A percentile compares a stretch with the other conserved stretches of the same genome.
phyloP scores from a whole-genome alignment of 2,888 invertebrate species.

The Antitype chi region DNA sequence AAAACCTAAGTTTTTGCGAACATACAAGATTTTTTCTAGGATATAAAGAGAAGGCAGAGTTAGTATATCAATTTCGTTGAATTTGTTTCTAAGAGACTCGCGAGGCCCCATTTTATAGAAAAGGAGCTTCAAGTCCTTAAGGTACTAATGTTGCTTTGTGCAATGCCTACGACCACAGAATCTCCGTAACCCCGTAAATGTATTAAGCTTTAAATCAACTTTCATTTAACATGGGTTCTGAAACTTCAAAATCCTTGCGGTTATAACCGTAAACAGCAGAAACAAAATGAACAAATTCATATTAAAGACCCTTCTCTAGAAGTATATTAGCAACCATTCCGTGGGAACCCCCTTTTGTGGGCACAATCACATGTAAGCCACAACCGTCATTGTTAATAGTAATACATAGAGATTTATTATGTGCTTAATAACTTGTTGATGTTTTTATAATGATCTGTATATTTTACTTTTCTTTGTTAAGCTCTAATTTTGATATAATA shows the following conservation, averaged over 20 bases:
- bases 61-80: too few species aligned
- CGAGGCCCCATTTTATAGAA: too few species aligned
- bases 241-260: conserved; percentile 34
- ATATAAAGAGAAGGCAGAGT: too few species aligned
- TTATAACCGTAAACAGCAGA: conserved; percentile 38
- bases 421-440: conserved; percentile 55
- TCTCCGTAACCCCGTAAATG: not conserved
- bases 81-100: too few species aligned
- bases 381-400: conserved; percentile 55
- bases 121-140: too few species aligned
- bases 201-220: not conserved
- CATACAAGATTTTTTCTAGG: too few species aligned
- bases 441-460: conserved; percentile 54
- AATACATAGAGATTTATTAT: conserved; percentile 51
- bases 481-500: conserved; percentile 36
- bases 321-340: conserved; percentile 45
- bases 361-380: conserved; percentile 43
- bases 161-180: too few species aligned
- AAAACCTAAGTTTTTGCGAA: too few species aligned
- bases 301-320: conserved; percentile 47
- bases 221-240: not conserved
- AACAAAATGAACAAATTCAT: conserved; percentile 44
- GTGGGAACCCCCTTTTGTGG: conserved; percentile 41
- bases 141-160: too few species aligned
- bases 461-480: conserved; percentile 38